A percentile compares a stretch with the other conserved stretches of the same genome.
Evolutionary conservation across 2,888 invertebrate species (phyloP).

Genomic region (Archips crataeganus): DNA sequence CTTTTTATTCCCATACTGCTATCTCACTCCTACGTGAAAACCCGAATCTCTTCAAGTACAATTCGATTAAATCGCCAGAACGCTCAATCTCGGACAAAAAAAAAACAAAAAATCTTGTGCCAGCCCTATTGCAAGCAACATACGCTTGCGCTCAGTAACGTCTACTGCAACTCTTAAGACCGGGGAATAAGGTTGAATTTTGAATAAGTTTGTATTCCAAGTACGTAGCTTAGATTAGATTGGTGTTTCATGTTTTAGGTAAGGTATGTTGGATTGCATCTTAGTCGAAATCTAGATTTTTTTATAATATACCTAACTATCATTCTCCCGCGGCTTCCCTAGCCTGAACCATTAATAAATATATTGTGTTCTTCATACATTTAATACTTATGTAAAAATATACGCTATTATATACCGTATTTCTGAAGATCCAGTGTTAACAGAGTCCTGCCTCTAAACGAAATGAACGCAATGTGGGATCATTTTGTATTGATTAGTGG

Average conservation of each 20-base stretch:
- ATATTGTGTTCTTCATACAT: too few species aligned
- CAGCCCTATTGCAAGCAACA: slow-evolving; percentile 29
- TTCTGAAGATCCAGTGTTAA: too few species aligned
- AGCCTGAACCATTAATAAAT: too few species aligned
- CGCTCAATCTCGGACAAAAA: slow-evolving; percentile 32
- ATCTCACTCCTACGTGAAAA: neutral
- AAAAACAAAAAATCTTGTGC: neutral
- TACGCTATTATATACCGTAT: too few species aligned
- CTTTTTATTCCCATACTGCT: slow-evolving; percentile 12
- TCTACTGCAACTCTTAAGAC: neutral
- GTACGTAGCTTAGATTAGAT: neutral
- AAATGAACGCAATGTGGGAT: too few species aligned
- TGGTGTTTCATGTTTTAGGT: neutral
- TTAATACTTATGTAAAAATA: too few species aligned
- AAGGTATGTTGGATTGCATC: neutral
- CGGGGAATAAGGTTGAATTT: neutral
- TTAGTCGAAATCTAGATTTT: neutral
- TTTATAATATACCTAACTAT: too few species aligned
- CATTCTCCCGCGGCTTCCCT: too few species aligned
- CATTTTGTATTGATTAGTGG: too few species aligned
- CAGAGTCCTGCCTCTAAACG: too few species aligned
- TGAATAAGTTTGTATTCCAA: neutral
- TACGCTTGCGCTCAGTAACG: neutral
- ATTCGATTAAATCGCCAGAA: slow-evolving; percentile 26
- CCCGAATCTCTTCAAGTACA: slow-evolving; percentile 16